These are phyloP conservation scores for Miichthys miiuy DNA, from an alignment of 2,797 vertebrate species.

Conservation along the genomic window DNA sequence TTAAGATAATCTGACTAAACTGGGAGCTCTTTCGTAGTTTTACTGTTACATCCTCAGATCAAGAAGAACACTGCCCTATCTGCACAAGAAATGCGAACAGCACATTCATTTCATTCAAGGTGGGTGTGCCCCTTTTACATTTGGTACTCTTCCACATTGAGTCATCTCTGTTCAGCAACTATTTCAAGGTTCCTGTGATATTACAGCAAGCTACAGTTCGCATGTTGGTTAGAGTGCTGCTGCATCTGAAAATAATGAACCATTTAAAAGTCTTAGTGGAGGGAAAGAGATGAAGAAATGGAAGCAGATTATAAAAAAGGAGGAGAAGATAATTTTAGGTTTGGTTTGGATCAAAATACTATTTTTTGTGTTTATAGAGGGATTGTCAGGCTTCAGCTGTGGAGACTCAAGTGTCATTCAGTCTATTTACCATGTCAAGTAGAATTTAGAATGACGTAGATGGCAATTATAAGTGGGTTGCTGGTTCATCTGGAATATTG, in stretches of 20 bases:
- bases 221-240: background rate
- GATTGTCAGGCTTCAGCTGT: background rate
- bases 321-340: background rate
- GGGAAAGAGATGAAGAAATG: background rate
- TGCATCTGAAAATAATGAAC: background rate
- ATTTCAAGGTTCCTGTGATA: no score
- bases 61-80: no score
- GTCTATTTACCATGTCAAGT: no score
- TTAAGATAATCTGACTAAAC: slow-evolving; percentile 13
- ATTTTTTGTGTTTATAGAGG: no score
- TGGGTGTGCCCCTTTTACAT: background rate
- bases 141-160: background rate
- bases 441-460: no score
- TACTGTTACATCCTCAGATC: background rate
- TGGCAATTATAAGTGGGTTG: no score
- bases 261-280: background rate
- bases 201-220: background rate
- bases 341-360: background rate
- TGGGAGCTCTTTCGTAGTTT: background rate
- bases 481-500: no score
- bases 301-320: background rate
- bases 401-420: background rate
- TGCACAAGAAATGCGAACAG: no score
- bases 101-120: no score
- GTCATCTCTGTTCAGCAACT: background rate